phyloP scores from a whole-genome alignment of 2,888 invertebrate species.

The Apamea anceps region DNA sequence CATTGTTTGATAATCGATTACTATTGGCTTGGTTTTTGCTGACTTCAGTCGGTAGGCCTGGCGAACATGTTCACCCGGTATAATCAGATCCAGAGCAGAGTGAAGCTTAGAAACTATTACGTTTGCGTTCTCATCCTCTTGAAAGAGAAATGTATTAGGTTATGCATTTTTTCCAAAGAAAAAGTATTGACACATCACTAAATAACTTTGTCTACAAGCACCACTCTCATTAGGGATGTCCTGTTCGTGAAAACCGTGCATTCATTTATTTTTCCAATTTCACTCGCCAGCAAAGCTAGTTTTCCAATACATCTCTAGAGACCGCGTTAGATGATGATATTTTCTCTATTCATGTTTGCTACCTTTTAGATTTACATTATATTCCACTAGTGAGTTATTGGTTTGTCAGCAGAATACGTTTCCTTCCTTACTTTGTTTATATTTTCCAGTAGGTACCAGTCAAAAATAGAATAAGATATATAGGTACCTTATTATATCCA shows the following conservation, averaged over 20 bases:
- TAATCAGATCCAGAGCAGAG: too few relatives aligned
- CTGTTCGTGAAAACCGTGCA: slow-evolving; percentile 18
- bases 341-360: slow-evolving; percentile 39
- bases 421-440: neutral
- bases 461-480: neutral
- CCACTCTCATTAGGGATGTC: slow-evolving; percentile 40
- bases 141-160: neutral
- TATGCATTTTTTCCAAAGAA: neutral
- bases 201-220: slow-evolving; percentile 16
- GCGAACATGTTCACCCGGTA: too few relatives aligned
- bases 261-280: slow-evolving; percentile 50
- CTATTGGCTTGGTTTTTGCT: too few relatives aligned
- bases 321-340: slow-evolving; percentile 43
- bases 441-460: neutral
- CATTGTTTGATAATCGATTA: too few relatives aligned
- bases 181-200: slow-evolving; percentile 1
- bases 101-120: too few relatives aligned
- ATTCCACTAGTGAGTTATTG: neutral
- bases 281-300: slow-evolving; percentile 44
- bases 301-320: slow-evolving; percentile 50
- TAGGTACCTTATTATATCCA: neutral
- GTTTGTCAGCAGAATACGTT: neutral
- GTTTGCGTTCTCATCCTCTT: too few relatives aligned
- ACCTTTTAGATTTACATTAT: slow-evolving; percentile 16
- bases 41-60: too few relatives aligned